Evolutionary conservation across 2,797 vertebrate genomes (phyloP), one percentile per base, ranked within the genome.

Genomic region (Microctenopoma steveboyesi): DNA sequence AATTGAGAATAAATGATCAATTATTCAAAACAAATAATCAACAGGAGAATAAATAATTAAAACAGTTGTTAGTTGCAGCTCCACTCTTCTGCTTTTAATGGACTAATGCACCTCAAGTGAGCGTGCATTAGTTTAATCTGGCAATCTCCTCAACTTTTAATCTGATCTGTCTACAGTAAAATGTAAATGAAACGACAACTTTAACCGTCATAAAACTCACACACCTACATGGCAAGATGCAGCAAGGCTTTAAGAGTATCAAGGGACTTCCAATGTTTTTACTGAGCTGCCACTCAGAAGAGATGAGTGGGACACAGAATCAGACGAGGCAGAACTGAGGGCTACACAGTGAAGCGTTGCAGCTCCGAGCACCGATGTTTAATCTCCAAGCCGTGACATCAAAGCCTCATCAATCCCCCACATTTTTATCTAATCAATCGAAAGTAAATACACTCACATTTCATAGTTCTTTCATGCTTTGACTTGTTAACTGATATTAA

Each of bases 261-360:
- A 39, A 78, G 74, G 74, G 76, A 64, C 55, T 77, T 49, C 30
- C 57, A 51, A 1, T 70, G 64, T 76, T 83, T 75, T 58, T 50
- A 15, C 27, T 11, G 52, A 69, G 72, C 78, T 74, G 71, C 72
- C 74, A 68, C 64, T 90, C 82, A 87, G 28, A 70, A 78, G 81
- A 74, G 72, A 85, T 64, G 74, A 81, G 58, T 64, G 79, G 68
- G 78, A 61, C 46, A 43, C 16, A 0, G 50, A 82, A 79, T 61
- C 16, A 69, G 59, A 78, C 7, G 27, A 77, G 13, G 52, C 46
- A 53, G 62, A 69, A 69, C 52, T 47, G 74, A 28, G 33, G 64
- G 68, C 64, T 58, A 37, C 67, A 59, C 47, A 22, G 1, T 54
- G 59, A 64, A 45, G 66, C 50, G 42, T 59, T 63, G 56, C 78